phyloP scores from a whole-genome alignment of 1,140 invertebrate genomes.

The Drepana arcuata region DNA sequence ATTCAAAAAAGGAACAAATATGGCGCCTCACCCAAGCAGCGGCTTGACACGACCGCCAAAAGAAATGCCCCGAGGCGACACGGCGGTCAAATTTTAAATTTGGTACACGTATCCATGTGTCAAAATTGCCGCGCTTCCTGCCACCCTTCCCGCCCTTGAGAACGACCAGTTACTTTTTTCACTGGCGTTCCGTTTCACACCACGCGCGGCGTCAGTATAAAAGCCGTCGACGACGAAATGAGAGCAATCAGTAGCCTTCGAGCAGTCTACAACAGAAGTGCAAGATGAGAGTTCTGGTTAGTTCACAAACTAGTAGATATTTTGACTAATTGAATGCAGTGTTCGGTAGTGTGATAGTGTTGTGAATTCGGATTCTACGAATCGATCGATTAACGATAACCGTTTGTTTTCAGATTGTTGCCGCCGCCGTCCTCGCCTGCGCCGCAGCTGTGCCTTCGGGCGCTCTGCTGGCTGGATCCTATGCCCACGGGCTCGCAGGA shows the following conservation, averaged over 20 bases:
- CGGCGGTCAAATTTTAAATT: background rate
- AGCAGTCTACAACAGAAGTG: slow-evolving; percentile 68
- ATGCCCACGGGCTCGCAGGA: slow-evolving; percentile 35
- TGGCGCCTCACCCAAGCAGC: no score
- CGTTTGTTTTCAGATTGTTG: slow-evolving; percentile 52
- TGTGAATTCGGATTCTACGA: no score
- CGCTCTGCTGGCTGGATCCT: slow-evolving; percentile 44
- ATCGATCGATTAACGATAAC: no score
- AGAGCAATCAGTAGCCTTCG: slow-evolving; percentile 67
- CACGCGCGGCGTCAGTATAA: slow-evolving; percentile 49
- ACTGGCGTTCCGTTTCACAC: slow-evolving; percentile 47
- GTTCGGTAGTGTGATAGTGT: no score
- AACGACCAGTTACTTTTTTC: slow-evolving; percentile 63
- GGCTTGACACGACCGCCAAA: background rate
- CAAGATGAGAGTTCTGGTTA: slow-evolving; percentile 69
- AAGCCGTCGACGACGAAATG: slow-evolving; percentile 45
- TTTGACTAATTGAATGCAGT: no score
- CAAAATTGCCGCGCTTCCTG: slow-evolving; percentile 18
- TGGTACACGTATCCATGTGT: slow-evolving; percentile 13
- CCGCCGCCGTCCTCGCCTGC: slow-evolving; percentile 61
- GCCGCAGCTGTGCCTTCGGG: slow-evolving; percentile 55
- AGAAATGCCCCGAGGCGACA: no score
- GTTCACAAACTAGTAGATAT: slow-evolving; percentile 17
- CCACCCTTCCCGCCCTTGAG: slow-evolving; percentile 49
- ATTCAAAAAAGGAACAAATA: no score